Base-by-base conservation (phyloP, 2,113 vertebrate species). In the Rhombomys opimus region DNA sequence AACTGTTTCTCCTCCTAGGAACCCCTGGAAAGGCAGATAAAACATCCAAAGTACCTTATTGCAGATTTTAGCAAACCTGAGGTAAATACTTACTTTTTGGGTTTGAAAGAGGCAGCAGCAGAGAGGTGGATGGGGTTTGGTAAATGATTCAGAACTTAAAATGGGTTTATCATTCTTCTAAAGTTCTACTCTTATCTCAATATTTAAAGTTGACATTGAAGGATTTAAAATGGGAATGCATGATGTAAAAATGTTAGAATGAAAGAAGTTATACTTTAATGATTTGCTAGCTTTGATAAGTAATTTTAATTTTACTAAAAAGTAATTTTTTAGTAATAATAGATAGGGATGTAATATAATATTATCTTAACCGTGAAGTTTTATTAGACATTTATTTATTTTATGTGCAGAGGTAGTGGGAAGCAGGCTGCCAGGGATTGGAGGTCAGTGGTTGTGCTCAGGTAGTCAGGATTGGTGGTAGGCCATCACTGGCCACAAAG, bases 31-130 rank as follows among this genome's bases (percentile, higher is more conserved):
- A 98, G 90, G 81, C 99, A 99, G 98, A 96, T 99, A 96, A 98
- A 97, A 96, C 98, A 99, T 86, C 99, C 99, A 81, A 98, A 97
- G 78, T 99, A 98, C 89, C 98, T 99, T 87, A 98, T 98, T 96
- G 99, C 98, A 4, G 99, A 99, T 98, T 99, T 99, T 96, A 99
- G 99, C 98, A 99, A 99, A 98, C 99, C 99, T 95, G 99, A 99
- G 99, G 99, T 99, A 98, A 99, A 95, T 90, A 91, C 87, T 68
- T 41, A 59, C 70, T 96, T 96, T 41, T 18, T 61, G 88, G 67
- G 10, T 90, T 96, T 93, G 78, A 96, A 52, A 95, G 41, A 95
- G 46, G 46, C 67, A 80, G 0, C 20, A 46, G 57, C 12, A 57
- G 23, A 81, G 22, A 59, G 1, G 50, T 68, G 70, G 11, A 13